Evolutionary conservation across 2,113 vertebrate genomes (phyloP).

Genomic region (Tetrax tetrax): DNA sequence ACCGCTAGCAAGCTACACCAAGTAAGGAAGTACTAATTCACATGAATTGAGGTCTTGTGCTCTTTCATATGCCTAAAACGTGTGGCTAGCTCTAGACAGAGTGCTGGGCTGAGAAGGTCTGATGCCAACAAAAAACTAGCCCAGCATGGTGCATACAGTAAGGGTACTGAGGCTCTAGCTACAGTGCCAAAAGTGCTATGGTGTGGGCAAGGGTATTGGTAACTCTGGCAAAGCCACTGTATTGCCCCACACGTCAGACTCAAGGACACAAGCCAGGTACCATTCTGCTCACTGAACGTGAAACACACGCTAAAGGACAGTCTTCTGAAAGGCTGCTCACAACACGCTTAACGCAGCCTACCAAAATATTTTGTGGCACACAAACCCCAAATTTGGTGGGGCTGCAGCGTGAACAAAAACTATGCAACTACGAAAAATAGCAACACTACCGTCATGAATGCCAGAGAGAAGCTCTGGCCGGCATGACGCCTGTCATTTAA

Average conservation of each 20-base stretch:
- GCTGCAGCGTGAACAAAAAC: rapidly evolving
- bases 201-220: rapidly evolving
- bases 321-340: not conserved
- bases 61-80: not conserved
- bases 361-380: rapidly evolving
- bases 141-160: rapidly evolving
- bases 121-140: rapidly evolving
- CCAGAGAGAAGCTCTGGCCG: too few species aligned
- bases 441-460: rapidly evolving
- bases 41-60: rapidly evolving
- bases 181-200: rapidly evolving
- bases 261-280: not conserved
- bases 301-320: rapidly evolving
- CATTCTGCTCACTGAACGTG: rapidly evolving
- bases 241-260: rapidly evolving
- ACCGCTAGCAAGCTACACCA: not conserved
- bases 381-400: rapidly evolving
- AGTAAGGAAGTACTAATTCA: not conserved
- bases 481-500: rapidly evolving
- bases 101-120: rapidly evolving
- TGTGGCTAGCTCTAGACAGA: not conserved
- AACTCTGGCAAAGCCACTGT: rapidly evolving
- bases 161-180: rapidly evolving
- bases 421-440: rapidly evolving
- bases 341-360: not conserved